These are phyloP conservation scores for Mythimna vitellina DNA, from an alignment of 2,888 invertebrate species.

Conservation along the genomic window DNA sequence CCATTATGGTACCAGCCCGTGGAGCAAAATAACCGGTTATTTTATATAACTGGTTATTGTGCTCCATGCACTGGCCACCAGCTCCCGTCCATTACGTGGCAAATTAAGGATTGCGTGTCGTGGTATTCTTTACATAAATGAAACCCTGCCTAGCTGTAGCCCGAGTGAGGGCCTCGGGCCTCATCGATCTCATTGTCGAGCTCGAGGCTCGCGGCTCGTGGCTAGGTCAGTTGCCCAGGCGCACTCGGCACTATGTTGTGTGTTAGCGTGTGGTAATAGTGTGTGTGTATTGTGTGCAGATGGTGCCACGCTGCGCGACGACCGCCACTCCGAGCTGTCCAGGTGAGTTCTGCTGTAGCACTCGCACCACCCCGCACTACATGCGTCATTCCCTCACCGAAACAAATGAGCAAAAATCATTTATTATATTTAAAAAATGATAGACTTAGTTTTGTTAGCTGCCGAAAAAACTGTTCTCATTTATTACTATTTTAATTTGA, in stretches of 20 bases:
- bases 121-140: not conserved
- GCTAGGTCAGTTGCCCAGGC: not conserved
- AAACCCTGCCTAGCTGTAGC: not conserved
- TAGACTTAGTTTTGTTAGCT: not conserved
- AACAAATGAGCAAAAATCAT: not conserved
- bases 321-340: slow-evolving; percentile 72
- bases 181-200: not conserved
- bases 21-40: too few relatives aligned
- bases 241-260: not conserved
- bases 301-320: slow-evolving; percentile 68
- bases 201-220: not conserved
- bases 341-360: slow-evolving; percentile 62
- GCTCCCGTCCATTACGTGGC: too few relatives aligned
- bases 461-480: slow-evolving; percentile 3
- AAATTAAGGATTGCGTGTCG: too few relatives aligned
- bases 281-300: slow-evolving; percentile 54
- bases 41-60: too few relatives aligned
- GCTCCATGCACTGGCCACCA: too few relatives aligned
- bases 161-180: not conserved
- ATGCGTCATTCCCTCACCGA: not conserved
- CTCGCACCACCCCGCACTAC: not conserved
- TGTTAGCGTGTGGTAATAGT: not conserved
- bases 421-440: not conserved
- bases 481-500: slow-evolving; percentile 12
- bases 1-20: too few relatives aligned